Conservation (phyloP, 1,140 invertebrate genomes). For the Holcopasites calliopsidis region DNA sequence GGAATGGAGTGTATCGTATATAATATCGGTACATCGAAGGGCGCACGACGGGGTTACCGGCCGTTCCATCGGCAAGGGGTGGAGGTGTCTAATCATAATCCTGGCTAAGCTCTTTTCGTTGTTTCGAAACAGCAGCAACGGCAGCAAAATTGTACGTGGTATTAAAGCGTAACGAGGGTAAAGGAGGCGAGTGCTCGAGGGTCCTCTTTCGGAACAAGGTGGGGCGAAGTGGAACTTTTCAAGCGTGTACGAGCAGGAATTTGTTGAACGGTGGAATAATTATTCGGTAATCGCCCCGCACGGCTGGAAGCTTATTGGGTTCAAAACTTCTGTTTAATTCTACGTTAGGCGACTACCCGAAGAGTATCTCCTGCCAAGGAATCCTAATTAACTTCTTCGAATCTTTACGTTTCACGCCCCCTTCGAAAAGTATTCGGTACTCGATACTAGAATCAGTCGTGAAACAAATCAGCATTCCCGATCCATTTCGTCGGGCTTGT, state of each 20-base stretch:
- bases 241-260: not conserved
- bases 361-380: no score
- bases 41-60: not conserved
- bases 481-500: not conserved
- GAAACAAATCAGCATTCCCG: no score
- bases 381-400: no score
- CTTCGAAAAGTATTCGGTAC: no score
- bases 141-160: slow-evolving; percentile 12
- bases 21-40: not conserved
- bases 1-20: no score
- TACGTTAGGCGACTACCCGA: no score
- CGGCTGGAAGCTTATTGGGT: not conserved
- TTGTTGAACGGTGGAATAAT: slow-evolving; percentile 7
- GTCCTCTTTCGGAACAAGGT: not conserved
- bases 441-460: not conserved
- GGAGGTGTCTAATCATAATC: slow-evolving; percentile 8
- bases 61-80: not conserved
- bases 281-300: not conserved
- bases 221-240: not conserved
- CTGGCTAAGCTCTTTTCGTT: slow-evolving; percentile 7
- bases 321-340: not conserved
- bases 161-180: slow-evolving; percentile 22
- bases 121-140: not conserved
- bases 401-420: no score
- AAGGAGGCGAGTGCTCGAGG: not conserved